Evolutionary conservation across 2,888 invertebrate genomes (phyloP), one percentile per base, ranked within the genome.

Genomic region (Aphelenchoides bicaudatus): DNA sequence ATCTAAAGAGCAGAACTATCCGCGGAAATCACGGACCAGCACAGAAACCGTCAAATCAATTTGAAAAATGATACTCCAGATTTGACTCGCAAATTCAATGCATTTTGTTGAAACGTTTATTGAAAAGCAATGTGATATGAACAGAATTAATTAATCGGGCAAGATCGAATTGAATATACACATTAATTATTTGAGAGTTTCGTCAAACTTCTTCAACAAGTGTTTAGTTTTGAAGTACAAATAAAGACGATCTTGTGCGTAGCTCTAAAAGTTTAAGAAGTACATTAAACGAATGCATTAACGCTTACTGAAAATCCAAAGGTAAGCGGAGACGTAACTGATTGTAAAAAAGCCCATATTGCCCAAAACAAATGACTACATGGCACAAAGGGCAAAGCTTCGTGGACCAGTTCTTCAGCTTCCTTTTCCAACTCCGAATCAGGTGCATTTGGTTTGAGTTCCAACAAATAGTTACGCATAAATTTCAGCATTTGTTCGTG

Each of bases 351-450:
- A 4, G 72, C 87, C 96, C 96, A 96, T 0, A 94, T 83, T 0
- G 86, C 85, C 96, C 96, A 98, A 79, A 94, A 88, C 59, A 94
- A 86, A 80, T 96, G 91, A 39, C 90, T 89, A 27, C 88, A 89
- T 62, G 93, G 82, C 0, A 88, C 86, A 79, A 91, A 94, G 0
- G 88, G 84, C 21, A 56, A 29, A 8, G 54, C 16, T 13, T 56
- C 56, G n/a, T 56, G 34, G 19, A 56, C 21, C 4, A 56, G 16
- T 8, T 27, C 34, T 16, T 29, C 25, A 6, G 31, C 37, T 21
- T 65, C 63, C 27, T 23, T n/a, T 19, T 54, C 43, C 1, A 49
- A 27, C 28, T 60, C 30, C 3, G 39, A 28, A 13, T 50, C 55
- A 4, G 23, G 25, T n/a, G 25, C 16, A 13, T 34, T 50, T 8